phyloP scores from a whole-genome alignment of 2,797 vertebrate genomes.

The Spondyliosoma cantharus region DNA sequence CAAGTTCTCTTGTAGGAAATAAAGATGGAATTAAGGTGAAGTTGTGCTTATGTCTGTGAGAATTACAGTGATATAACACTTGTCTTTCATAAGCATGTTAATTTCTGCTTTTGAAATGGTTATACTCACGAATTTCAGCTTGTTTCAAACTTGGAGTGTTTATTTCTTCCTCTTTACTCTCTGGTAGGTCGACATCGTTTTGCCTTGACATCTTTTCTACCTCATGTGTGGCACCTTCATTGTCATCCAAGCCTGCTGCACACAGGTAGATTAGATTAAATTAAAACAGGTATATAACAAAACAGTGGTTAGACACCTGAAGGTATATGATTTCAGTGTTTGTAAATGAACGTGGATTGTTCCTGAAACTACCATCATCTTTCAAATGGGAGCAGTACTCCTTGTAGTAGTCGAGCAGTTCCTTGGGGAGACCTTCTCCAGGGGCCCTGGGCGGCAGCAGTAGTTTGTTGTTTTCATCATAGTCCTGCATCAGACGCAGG shows the following conservation, averaged over 20 bases:
- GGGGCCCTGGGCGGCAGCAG: slow-evolving; percentile 87
- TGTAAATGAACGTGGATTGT: background rate
- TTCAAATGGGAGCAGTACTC: slow-evolving; percentile 70
- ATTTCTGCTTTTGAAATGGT: background rate
- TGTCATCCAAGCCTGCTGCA: slow-evolving; percentile 27
- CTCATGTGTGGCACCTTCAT: slow-evolving; percentile 24
- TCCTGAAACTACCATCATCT: slow-evolving; percentile 56
- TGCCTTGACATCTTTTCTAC: slow-evolving; percentile 26
- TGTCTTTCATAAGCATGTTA: background rate
- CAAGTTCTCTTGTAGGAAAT: background rate
- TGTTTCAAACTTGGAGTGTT: slow-evolving; percentile 16
- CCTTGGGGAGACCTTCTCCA: slow-evolving; percentile 86
- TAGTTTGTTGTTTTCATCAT: slow-evolving; percentile 82
- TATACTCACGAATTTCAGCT: slow-evolving; percentile 50
- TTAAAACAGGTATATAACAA: slow-evolving; percentile 5
- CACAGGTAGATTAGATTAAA: slow-evolving; percentile 12
- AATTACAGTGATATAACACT: background rate
- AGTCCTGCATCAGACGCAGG: slow-evolving; percentile 83
- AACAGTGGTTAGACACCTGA: background rate
- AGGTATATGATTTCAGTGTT: background rate
- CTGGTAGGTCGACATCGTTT: background rate
- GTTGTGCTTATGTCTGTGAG: background rate
- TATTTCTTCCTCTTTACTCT: slow-evolving; percentile 29
- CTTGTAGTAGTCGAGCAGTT: slow-evolving; percentile 86
- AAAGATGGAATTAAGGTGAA: background rate